These are phyloP conservation scores for Corvus cornix DNA, from an alignment of 2,113 vertebrate species.

Conservation along the genomic window DNA sequence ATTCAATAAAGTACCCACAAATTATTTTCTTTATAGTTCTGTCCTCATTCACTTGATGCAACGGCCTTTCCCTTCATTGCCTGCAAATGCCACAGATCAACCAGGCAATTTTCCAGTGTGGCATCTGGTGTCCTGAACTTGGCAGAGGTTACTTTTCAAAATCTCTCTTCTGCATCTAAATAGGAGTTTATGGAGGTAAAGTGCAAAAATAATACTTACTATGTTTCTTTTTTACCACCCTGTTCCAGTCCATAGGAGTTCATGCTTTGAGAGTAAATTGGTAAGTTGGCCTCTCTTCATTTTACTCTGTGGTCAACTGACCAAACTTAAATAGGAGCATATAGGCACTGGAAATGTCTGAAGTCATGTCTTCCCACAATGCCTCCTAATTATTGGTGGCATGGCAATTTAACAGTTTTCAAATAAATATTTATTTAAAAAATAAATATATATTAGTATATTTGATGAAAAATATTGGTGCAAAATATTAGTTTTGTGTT, in stretches of 20 bases:
- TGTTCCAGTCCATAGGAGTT: background rate
- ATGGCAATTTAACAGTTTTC: background rate
- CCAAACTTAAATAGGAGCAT: background rate
- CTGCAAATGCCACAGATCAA: background rate
- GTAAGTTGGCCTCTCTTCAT: background rate
- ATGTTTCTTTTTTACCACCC: background rate
- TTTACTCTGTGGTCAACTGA: background rate
- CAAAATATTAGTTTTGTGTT: background rate
- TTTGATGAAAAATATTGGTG: background rate
- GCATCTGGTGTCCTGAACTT: background rate
- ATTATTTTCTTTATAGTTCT: background rate
- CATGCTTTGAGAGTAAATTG: background rate
- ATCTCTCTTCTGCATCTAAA: background rate
- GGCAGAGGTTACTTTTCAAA: background rate
- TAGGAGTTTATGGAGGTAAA: background rate
- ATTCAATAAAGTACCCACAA: background rate
- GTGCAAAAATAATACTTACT: background rate
- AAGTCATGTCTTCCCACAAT: fast-evolving
- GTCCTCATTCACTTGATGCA: background rate
- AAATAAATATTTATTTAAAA: background rate
- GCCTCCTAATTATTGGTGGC: background rate
- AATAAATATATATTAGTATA: background rate
- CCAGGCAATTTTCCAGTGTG: background rate
- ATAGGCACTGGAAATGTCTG: background rate
- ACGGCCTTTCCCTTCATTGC: background rate